Percentiles rank a stretch among this genome's conserved stretches.
Conservation (phyloP, 2,113 vertebrate species). For the Silurus asotus region DNA sequence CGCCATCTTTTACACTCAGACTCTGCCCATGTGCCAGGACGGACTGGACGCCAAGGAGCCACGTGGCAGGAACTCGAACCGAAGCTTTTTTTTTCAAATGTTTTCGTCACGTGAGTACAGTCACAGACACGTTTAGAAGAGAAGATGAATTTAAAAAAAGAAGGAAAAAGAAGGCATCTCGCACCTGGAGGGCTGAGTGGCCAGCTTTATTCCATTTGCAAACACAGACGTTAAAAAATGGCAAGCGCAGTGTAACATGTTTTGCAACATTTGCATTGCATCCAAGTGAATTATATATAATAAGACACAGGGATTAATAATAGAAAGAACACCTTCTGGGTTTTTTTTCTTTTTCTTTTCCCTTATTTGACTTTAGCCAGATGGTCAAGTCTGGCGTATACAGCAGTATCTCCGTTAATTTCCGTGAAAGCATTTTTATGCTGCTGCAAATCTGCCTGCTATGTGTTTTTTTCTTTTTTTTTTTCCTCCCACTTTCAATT, state of each 20-base stretch:
- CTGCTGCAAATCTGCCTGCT: conserved; percentile 31
- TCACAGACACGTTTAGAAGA: background rate
- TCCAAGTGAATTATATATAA: conserved; percentile 31
- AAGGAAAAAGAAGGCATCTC: background rate
- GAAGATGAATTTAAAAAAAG: conserved; percentile 55
- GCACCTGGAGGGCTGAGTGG: conserved; percentile 43
- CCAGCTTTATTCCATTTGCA: conserved; percentile 30
- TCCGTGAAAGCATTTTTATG: conserved; percentile 45
- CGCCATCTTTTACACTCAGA: conserved; percentile 87
- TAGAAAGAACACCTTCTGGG: conserved; percentile 34
- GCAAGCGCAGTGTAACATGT: conserved; percentile 21
- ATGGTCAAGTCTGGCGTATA: conserved; percentile 33
- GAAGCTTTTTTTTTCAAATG: background rate
- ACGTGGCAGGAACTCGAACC: conserved; percentile 80
- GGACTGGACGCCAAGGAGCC: conserved; percentile 72
- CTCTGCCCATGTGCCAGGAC: conserved; percentile 75
- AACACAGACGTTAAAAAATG: conserved; percentile 24
- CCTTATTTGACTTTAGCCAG: conserved; percentile 25
- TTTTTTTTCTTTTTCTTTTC: background rate
- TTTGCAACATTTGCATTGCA: conserved; percentile 46
- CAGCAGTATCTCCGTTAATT: conserved; percentile 44
- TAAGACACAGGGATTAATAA: conserved; percentile 44
- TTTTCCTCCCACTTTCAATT: background rate
- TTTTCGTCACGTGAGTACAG: background rate
- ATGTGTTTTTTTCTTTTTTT: conserved; percentile 8